Evolutionary conservation across 2,888 invertebrate genomes (phyloP), one percentile per base, ranked within the genome.

Genomic region (Scotopteryx bipunctaria): DNA sequence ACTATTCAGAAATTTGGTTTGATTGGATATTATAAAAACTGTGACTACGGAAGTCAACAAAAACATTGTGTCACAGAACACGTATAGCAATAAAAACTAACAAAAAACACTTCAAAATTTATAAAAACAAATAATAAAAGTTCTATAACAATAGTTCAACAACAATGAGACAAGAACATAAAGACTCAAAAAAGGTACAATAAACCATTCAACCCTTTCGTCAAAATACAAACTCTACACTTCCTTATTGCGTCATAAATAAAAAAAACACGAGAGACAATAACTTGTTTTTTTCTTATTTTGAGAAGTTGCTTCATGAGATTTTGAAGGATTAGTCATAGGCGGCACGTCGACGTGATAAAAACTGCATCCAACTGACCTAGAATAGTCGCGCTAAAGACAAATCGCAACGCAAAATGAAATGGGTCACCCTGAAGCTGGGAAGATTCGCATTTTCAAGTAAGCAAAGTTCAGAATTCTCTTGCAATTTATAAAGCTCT

Each of bases 161-260:
- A 79, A 87, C 84, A 87, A 87, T 78, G 73, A 76, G 71, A 69
- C 66, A 70, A 64, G 63, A 67, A 74, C 76, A 76, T 83, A 83
- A 81, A 79, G 76, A 64, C 61, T 50, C 67, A 76, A 80, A 83
- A 81, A 83, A 83, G 83, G 69, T 57, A 86, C 85, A 88, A 87
- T 85, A 76, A 71, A 63, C 78, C 71, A 82, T 88, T 85, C 81
- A 90, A 87, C 83, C 87, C 90, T 88, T 89, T 87, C 86, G 81
- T 87, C 82, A 84, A 87, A 62, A 86, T 83, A 73, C 73, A 69
- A 73, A 73, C 76, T 77, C 65, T 77, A 81, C 81, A 87, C 83
- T 90, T 90, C 90, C 90, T 90, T 88, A 88, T 89, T 88, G 84
- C 79, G 53, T 74, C 85, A 71, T 89, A 90, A 89, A 89, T 87